Percentiles rank a stretch among this genome's conserved stretches.
Evolutionary conservation across 2,888 invertebrate species (phyloP).

Genomic region (Ochropleura plecta): DNA sequence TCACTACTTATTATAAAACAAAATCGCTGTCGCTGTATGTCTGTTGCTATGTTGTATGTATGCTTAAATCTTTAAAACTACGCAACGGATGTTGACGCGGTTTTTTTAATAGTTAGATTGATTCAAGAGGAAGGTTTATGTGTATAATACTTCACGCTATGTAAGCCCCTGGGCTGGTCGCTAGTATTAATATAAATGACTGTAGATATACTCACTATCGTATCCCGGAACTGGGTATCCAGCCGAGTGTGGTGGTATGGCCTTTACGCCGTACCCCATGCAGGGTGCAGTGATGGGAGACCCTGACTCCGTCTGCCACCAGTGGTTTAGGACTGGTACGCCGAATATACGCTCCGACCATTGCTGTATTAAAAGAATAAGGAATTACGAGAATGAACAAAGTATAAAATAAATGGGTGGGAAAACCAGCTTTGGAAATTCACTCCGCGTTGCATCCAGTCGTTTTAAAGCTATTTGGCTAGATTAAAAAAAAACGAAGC

Average conservation of each 20-base stretch:
- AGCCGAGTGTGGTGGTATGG: slow-evolving; percentile 93
- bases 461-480: background rate
- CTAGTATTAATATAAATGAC: background rate
- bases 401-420: background rate
- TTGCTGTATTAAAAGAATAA: slow-evolving; percentile 70
- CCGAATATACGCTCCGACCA: slow-evolving; percentile 88
- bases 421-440: background rate
- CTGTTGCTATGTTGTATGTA: no score
- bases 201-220: slow-evolving; percentile 91
- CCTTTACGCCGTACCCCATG: slow-evolving; percentile 93
- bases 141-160: no score
- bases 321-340: slow-evolving; percentile 94
- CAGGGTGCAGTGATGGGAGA: slow-evolving; percentile 97
- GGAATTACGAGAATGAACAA: background rate
- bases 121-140: no score
- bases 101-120: no score
- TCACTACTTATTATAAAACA: no score
- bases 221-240: slow-evolving; percentile 98
- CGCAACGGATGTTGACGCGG: no score
- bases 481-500: background rate
- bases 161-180: no score
- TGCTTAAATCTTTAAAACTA: no score
- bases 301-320: slow-evolving; percentile 99
- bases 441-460: background rate
- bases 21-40: no score